Percentiles rank a stretch among this genome's conserved stretches.
phyloP scores from a whole-genome alignment of 2,888 invertebrate genomes.

The Drosophila antonietae region DNA sequence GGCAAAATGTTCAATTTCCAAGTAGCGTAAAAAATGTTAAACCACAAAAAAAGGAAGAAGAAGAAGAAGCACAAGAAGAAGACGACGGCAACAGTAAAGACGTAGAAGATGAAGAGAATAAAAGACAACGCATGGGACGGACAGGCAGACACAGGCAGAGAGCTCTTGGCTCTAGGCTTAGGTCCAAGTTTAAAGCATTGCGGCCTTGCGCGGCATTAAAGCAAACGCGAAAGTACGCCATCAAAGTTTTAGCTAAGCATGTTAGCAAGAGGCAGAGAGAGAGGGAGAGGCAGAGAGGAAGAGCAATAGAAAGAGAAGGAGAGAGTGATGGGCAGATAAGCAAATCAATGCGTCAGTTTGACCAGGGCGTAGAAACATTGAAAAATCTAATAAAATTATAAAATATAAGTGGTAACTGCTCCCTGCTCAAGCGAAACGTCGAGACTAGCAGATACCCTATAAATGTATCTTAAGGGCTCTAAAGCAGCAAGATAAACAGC shows the following conservation, averaged over 20 bases:
- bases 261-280: neutral
- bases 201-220: slow-evolving; percentile 46
- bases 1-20: slow-evolving; percentile 75
- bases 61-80: neutral
- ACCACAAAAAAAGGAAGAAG: slow-evolving; percentile 14
- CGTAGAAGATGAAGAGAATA: neutral
- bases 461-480: neutral
- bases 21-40: slow-evolving; percentile 51
- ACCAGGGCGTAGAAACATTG: neutral
- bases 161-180: slow-evolving; percentile 12
- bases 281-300: neutral
- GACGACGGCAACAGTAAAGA: neutral
- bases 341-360: neutral
- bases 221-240: slow-evolving; percentile 41
- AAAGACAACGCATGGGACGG: neutral
- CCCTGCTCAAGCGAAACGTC: neutral
- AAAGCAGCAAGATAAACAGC: too few relatives aligned
- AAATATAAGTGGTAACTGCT: neutral
- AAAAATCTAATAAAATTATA: neutral
- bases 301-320: neutral
- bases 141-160: neutral
- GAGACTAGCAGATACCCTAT: neutral
- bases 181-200: slow-evolving; percentile 35
- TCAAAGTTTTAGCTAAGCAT: slow-evolving; percentile 28
- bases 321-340: neutral